Evolutionary conservation across 2,888 invertebrate genomes (phyloP).

Genomic region (Stenodema calcarata): DNA sequence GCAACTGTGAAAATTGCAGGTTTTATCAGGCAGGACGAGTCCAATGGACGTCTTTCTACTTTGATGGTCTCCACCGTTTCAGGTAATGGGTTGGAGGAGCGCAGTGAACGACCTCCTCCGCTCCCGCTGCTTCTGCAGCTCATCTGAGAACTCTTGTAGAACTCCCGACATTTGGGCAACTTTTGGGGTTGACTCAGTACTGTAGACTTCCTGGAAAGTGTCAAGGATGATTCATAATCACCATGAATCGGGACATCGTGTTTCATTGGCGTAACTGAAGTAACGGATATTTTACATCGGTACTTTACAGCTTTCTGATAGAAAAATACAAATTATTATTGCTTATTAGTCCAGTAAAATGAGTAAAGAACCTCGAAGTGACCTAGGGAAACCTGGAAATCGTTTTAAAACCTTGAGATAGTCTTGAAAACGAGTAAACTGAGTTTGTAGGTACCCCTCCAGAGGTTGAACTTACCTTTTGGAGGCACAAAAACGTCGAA

Average conservation of each 20-base stretch:
- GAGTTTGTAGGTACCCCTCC: no score
- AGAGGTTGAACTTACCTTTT: no score
- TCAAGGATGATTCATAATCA: neutral
- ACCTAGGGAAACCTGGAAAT: no score
- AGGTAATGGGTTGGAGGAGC: neutral
- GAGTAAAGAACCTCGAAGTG: no score
- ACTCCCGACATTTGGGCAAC: neutral
- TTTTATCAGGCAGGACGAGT: conserved; percentile 63
- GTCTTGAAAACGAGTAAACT: no score
- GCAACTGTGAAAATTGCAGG: conserved; percentile 71
- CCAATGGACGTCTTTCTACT: conserved; percentile 43
- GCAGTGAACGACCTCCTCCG: neutral
- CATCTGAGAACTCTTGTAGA: neutral
- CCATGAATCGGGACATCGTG: neutral
- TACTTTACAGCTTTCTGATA: no score
- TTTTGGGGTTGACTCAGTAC: neutral
- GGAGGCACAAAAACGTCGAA: no score
- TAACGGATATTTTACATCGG: no score
- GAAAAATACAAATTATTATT: no score
- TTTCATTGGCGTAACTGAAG: no score
- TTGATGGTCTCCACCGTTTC: conserved; percentile 41
- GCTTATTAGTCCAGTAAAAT: no score
- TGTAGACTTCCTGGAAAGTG: neutral
- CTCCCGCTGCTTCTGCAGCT: neutral
- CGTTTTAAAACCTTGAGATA: no score